Evolutionary conservation across 1,140 invertebrate genomes (phyloP).

Genomic region (Propsilocerus akamusi): DNA sequence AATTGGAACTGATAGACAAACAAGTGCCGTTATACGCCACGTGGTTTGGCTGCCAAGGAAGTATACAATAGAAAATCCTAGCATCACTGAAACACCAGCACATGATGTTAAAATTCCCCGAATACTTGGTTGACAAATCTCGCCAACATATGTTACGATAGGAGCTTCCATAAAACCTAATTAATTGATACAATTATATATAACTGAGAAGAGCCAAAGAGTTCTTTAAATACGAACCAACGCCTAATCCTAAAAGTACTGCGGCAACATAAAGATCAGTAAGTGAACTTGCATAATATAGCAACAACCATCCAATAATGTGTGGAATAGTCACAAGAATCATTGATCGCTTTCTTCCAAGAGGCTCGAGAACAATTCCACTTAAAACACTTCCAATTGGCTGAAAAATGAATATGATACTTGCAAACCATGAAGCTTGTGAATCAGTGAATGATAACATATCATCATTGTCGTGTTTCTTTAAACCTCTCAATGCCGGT

Average conservation of each 20-base stretch:
- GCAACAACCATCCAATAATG: constrained; percentile 40
- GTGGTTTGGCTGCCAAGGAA: constrained; percentile 36
- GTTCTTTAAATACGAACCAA: constrained; percentile 24
- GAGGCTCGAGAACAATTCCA: constrained; percentile 39
- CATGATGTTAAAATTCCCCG: constrained; percentile 45
- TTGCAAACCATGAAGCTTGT: constrained; percentile 54
- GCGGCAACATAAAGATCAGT: constrained; percentile 19
- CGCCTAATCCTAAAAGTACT: constrained; percentile 30
- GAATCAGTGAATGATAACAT: constrained; percentile 32
- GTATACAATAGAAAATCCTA: constrained; percentile 41
- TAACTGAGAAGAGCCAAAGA: not conserved
- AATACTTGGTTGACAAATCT: constrained; percentile 40
- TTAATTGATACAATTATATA: not conserved
- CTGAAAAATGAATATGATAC: constrained; percentile 45
- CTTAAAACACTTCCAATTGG: constrained; percentile 46
- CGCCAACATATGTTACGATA: constrained; percentile 31
- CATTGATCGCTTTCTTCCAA: constrained; percentile 43
- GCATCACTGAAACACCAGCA: constrained; percentile 37
- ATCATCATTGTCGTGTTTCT: constrained; percentile 16
- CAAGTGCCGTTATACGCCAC: constrained; percentile 40
- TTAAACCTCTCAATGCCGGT: constrained; percentile 31
- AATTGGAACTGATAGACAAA: constrained; percentile 37
- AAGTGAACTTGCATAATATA: constrained; percentile 33
- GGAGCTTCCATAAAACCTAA: constrained; percentile 33
- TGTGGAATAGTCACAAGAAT: constrained; percentile 47